Evolutionary conservation across 2,888 invertebrate species (phyloP), one percentile per base, ranked within the genome.

Genomic region (Caradrina kadenii): DNA sequence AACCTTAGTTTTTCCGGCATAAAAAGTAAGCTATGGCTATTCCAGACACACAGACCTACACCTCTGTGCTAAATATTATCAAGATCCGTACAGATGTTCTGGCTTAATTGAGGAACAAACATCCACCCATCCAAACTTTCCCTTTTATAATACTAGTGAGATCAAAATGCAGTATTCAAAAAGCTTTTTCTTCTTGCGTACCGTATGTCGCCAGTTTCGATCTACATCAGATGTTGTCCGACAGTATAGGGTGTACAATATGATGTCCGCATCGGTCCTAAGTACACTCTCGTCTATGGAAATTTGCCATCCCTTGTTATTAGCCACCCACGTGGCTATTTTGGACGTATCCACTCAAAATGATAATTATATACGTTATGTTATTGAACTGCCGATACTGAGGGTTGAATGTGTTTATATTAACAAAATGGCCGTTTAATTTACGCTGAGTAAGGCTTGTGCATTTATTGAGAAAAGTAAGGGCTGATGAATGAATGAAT

Each of bases 271-370:
- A 22, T 72, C 66, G 52, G 71, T 84, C 85, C 85, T 86, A 84
- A 86, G 79, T 83, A 86, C 86, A 83, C 86, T 80, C 42, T 74
- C 31, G 21, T 59, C 65, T 62, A 70, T 77, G 77, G 76, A 74
- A 77, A 83, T 82, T 81, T 63, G 63, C 78, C 62, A 62, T 70
- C 76, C 63, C 62, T 21, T 26, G 69, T 64, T 76, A 69, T 65
- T 70, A 76, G 53, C 48, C 52, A 63, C 42, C 65, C 64, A 69
- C 68, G 60, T 62, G 56, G 35, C 45, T 45, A 19, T 56, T 22
- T 31, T 42, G 39, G 21, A 45, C 48, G 69, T 55, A 35, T 48
- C 56, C 63, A 26, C 55, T 69, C 59, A 68, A 55, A 73, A 76
- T 76, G 60, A 76, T 76, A 73, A 82, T 82, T 56, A 73, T 58